phyloP scores from a whole-genome alignment of 2,888 invertebrate genomes.

The Dynastes grantii region DNA sequence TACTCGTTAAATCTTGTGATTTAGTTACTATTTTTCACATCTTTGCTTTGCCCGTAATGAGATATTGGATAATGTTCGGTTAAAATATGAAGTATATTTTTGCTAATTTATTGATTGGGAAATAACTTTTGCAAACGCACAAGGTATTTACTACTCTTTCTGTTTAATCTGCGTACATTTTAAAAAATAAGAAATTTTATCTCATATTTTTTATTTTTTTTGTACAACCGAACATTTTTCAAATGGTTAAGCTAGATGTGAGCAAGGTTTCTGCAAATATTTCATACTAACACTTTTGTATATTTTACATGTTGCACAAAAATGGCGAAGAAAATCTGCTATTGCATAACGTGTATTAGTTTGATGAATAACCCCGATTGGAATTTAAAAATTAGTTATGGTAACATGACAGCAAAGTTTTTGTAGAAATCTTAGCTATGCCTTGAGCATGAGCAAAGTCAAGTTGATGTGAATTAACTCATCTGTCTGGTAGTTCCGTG shows the following conservation, averaged over 20 bases:
- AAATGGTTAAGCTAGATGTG: conserved; percentile 58
- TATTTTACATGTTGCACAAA: conserved; percentile 33
- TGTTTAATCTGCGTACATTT: no score
- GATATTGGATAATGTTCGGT: conserved; percentile 50
- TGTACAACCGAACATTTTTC: conserved; percentile 55
- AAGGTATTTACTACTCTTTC: no score
- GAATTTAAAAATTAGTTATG: conserved; percentile 19
- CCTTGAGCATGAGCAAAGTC: conserved; percentile 67
- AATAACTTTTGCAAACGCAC: no score
- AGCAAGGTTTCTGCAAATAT: conserved; percentile 54
- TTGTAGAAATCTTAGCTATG: conserved; percentile 60
- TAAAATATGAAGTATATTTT: conserved; percentile 31
- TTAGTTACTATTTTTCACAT: conserved; percentile 55
- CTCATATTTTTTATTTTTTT: conserved; percentile 3
- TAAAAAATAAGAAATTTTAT: background rate
- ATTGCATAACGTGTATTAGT: conserved; percentile 2
- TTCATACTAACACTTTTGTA: conserved; percentile 5
- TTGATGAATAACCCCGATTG: conserved; percentile 8
- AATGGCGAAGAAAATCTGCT: conserved; percentile 26
- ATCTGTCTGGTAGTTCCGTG: conserved; percentile 71
- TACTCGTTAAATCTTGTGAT: conserved; percentile 21
- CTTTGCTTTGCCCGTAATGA: conserved; percentile 57
- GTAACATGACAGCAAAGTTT: conserved; percentile 36
- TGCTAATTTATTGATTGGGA: background rate
- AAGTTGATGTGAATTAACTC: conserved; percentile 66